These are phyloP conservation scores for Karalla daura DNA, from an alignment of 2,797 vertebrate species.

Conservation along the genomic window DNA sequence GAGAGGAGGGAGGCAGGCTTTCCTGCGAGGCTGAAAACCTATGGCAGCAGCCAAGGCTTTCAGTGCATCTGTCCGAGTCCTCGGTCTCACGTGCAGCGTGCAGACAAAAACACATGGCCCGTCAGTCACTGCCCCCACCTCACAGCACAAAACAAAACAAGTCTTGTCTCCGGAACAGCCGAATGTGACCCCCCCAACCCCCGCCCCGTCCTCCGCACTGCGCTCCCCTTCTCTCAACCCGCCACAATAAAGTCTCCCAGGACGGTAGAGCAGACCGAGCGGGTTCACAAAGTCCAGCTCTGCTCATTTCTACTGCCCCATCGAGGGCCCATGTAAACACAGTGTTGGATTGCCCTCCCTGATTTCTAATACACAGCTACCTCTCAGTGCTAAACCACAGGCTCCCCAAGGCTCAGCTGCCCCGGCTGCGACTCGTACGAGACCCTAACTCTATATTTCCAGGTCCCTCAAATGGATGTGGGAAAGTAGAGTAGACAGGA, in stretches of 20 bases:
- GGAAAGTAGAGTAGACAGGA: constrained; percentile 29
- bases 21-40: constrained; percentile 34
- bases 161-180: constrained; percentile 77
- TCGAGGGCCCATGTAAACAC: constrained; percentile 70
- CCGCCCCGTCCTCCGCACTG: constrained; percentile 61
- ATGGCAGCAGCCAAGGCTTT: constrained; percentile 28
- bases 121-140: constrained; percentile 42
- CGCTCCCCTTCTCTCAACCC: constrained; percentile 33
- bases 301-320: constrained; percentile 59
- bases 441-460: constrained; percentile 11
- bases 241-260: constrained; percentile 58
- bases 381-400: constrained; percentile 41
- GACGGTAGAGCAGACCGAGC: constrained; percentile 48
- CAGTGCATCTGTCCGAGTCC: constrained; percentile 32
- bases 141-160: constrained; percentile 78
- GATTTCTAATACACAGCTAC: constrained; percentile 48
- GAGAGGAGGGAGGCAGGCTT: constrained; percentile 3
- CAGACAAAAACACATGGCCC: constrained; percentile 51
- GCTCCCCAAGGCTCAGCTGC: constrained; percentile 44
- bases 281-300: constrained; percentile 64
- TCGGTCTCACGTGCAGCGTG: constrained; percentile 49
- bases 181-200: constrained; percentile 79
- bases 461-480: constrained; percentile 25
- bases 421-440: background rate
- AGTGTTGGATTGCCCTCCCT: constrained; percentile 37